Evolutionary conservation across 2,113 vertebrate genomes (phyloP).

Genomic region (Mohoua ochrocephala): DNA sequence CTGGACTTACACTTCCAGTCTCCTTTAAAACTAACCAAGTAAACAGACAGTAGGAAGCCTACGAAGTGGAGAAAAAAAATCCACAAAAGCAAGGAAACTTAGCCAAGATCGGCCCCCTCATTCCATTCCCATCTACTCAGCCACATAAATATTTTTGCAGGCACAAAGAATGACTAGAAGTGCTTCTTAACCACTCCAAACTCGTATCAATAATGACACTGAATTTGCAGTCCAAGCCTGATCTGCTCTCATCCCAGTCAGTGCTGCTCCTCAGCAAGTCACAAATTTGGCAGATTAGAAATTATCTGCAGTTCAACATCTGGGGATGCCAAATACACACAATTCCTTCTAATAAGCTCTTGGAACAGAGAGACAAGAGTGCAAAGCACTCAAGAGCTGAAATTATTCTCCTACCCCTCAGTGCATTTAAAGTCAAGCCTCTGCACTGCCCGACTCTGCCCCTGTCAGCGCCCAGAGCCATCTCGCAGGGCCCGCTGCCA

Average conservation of each 20-base stretch:
- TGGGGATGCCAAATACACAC: background rate
- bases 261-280: background rate
- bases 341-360: background rate
- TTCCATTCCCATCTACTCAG: constrained; percentile 10
- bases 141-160: constrained; percentile 6
- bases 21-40: background rate
- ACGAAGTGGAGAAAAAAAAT: background rate
- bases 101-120: constrained; percentile 13
- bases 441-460: background rate
- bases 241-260: background rate
- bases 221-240: background rate
- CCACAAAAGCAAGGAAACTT: background rate
- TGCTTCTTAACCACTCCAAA: background rate
- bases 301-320: background rate
- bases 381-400: background rate
- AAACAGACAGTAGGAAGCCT: background rate
- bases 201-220: background rate
- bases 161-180: background rate
- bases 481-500: background rate
- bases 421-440: background rate
- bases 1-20: background rate
- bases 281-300: background rate
- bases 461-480: background rate
- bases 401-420: background rate
- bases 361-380: background rate